Conservation (phyloP, 2,113 vertebrate genomes). For the Heterocephalus glaber region DNA sequence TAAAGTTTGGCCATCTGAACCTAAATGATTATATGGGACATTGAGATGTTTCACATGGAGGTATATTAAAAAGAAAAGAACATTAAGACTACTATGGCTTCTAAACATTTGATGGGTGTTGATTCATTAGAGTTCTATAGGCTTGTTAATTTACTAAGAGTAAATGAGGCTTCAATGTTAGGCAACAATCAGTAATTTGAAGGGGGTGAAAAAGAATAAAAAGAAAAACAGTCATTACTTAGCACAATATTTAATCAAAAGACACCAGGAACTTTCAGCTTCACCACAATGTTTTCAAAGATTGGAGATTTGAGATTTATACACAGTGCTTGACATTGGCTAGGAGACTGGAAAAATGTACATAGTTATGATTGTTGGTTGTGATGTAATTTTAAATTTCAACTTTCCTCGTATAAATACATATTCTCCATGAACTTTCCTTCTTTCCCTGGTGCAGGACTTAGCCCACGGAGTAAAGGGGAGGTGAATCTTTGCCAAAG, state of each 20-base stretch:
- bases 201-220: slow-evolving; percentile 64
- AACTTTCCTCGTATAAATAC: too few species aligned
- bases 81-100: slow-evolving; percentile 80
- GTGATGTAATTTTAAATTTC: slow-evolving; percentile 74
- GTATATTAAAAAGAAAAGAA: slow-evolving; percentile 56
- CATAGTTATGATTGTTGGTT: slow-evolving; percentile 75
- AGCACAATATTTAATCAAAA: slow-evolving; percentile 85
- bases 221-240: slow-evolving; percentile 84
- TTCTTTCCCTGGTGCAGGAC: neutral
- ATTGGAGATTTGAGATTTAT: slow-evolving; percentile 79
- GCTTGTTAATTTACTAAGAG: slow-evolving; percentile 86
- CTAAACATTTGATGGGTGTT: slow-evolving; percentile 84
- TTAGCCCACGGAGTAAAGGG: neutral
- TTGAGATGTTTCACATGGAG: slow-evolving; percentile 78
- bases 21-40: slow-evolving; percentile 70
- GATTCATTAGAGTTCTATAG: slow-evolving; percentile 84
- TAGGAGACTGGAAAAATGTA: slow-evolving; percentile 71
- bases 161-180: slow-evolving; percentile 83
- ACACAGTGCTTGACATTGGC: slow-evolving; percentile 73
- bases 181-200: slow-evolving; percentile 86
- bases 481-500: neutral
- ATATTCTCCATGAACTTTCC: neutral
- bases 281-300: slow-evolving; percentile 76
- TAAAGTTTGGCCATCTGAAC: slow-evolving; percentile 73
- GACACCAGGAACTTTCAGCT: slow-evolving; percentile 78